phyloP scores from a whole-genome alignment of 2,888 invertebrate genomes.

The Acleris emargana region DNA sequence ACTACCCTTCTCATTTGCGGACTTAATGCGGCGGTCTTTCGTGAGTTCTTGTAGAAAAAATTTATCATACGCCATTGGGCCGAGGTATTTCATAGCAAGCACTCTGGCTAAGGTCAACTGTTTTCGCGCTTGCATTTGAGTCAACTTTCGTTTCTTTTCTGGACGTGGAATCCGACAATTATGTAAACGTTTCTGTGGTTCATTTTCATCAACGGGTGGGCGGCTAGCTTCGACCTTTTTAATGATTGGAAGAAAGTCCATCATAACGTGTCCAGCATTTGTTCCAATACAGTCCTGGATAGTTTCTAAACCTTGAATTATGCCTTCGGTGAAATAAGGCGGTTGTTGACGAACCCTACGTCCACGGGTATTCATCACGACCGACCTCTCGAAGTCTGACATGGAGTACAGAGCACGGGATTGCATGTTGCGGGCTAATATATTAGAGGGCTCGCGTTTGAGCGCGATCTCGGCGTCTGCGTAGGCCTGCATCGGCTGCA shows the following conservation, averaged over 20 bases:
- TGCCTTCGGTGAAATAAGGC: constrained; percentile 74
- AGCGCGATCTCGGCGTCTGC: constrained; percentile 73
- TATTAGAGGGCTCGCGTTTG: constrained; percentile 68
- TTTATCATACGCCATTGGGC: constrained; percentile 78
- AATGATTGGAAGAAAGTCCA: constrained; percentile 72
- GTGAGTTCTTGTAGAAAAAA: constrained; percentile 68
- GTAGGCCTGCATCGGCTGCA: constrained; percentile 70
- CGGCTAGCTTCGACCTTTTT: constrained; percentile 60
- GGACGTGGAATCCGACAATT: constrained; percentile 67
- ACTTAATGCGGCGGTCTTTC: constrained; percentile 63
- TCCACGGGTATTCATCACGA: constrained; percentile 74
- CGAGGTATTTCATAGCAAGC: constrained; percentile 77
- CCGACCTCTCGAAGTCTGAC: constrained; percentile 74
- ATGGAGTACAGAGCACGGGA: constrained; percentile 74
- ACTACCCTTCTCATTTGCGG: constrained; percentile 69
- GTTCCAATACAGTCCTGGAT: constrained; percentile 74
- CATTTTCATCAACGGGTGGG: constrained; percentile 49
- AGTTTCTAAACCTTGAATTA: constrained; percentile 74
- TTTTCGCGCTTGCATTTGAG: constrained; percentile 72
- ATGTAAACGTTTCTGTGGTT: constrained; percentile 56
- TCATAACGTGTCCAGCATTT: constrained; percentile 72
- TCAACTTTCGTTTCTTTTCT: constrained; percentile 59
- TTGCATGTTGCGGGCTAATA: constrained; percentile 76
- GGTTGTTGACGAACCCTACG: constrained; percentile 63
- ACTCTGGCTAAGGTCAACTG: constrained; percentile 65